Conservation (phyloP, 2,113 vertebrate genomes). For the Chaenogobius annularis region DNA sequence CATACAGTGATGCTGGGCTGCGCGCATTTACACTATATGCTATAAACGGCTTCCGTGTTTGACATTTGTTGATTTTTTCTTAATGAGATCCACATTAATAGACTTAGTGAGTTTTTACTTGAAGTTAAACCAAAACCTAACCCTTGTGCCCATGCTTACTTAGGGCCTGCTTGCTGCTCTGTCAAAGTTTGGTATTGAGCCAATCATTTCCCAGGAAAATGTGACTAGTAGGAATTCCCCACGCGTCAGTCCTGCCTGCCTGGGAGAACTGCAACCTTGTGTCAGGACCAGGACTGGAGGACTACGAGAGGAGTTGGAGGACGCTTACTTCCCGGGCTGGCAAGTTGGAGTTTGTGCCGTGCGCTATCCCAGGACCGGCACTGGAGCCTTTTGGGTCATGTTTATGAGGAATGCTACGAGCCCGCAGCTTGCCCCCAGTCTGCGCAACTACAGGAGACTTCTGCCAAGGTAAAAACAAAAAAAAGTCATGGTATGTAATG, state of each 20-base stretch:
- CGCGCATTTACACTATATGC: not conserved
- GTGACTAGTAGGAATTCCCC: constrained; percentile 82
- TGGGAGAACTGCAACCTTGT: constrained; percentile 66
- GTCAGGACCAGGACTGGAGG: constrained; percentile 53
- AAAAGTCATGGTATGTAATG: no score
- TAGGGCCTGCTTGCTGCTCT: not conserved
- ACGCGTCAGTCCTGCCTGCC: constrained; percentile 63
- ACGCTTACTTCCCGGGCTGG: constrained; percentile 32
- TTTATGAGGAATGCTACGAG: constrained; percentile 19
- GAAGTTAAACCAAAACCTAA: not conserved
- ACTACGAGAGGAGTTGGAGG: constrained; percentile 40
- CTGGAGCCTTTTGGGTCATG: constrained; percentile 12
- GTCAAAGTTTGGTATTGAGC: constrained; percentile 41
- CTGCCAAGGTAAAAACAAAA: constrained; percentile 40
- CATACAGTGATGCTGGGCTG: not conserved
- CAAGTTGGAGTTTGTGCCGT: constrained; percentile 38
- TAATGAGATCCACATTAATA: not conserved
- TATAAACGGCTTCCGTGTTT: not conserved
- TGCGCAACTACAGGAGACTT: constrained; percentile 33
- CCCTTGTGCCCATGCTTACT: not conserved
- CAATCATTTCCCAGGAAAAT: constrained; percentile 79
- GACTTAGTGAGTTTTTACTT: not conserved
- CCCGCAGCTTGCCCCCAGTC: not conserved
- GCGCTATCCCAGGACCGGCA: constrained; percentile 25
- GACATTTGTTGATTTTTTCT: not conserved